Percentiles rank a stretch among this genome's conserved stretches.
phyloP scores from a whole-genome alignment of 2,113 vertebrate species.

The Odocoileus hemionus region DNA sequence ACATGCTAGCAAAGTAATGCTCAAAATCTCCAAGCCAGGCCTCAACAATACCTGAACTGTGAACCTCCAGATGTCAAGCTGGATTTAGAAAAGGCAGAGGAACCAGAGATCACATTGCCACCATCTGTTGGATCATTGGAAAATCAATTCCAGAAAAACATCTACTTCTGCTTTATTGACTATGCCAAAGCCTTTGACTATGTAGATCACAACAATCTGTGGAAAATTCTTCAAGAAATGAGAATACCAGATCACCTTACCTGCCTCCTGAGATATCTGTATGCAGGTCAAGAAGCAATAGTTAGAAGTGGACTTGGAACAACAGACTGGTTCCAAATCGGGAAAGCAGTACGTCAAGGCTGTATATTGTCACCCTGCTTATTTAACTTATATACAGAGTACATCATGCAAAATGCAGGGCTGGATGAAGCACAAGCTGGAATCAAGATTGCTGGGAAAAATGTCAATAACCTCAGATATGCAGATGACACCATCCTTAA shows the following conservation, averaged over 20 bases:
- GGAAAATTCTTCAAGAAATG: neutral
- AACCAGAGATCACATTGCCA: neutral
- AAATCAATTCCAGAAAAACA: neutral
- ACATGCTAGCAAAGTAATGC: neutral
- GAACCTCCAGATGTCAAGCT: neutral
- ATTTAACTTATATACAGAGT: neutral
- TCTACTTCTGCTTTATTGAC: neutral
- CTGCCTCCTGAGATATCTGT: neutral
- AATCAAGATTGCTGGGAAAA: neutral
- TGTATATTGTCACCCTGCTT: neutral
- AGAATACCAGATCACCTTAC: neutral
- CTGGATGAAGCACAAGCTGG: neutral
- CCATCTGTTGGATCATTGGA: accelerated
- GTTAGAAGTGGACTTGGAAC: neutral
- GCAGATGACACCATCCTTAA: neutral
- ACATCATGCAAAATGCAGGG: neutral
- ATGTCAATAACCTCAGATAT: neutral
- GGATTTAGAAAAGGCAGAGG: neutral
- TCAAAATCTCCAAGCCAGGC: neutral
- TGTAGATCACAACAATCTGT: neutral
- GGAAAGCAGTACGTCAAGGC: neutral
- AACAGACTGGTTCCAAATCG: neutral
- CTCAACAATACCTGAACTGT: neutral
- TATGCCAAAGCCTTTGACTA: neutral
- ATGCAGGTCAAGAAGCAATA: neutral